Evolutionary conservation across 2,113 vertebrate genomes (phyloP).

Genomic region (Acrocephalus arundinaceus): DNA sequence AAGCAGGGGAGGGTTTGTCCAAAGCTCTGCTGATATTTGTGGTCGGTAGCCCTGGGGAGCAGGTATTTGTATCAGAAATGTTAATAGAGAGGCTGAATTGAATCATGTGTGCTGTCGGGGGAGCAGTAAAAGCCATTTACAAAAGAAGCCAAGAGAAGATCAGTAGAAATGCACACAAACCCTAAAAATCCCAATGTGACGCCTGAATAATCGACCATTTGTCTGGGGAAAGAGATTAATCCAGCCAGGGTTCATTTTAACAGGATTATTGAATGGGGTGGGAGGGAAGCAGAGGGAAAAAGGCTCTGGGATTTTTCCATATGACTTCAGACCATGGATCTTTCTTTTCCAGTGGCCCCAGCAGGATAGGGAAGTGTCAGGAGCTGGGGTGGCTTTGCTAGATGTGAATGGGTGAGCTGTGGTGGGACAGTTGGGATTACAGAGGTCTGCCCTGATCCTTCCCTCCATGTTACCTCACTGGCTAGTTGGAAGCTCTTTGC

Average conservation of each 20-base stretch:
- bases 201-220: conserved; percentile 57
- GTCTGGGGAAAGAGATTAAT: conserved; percentile 64
- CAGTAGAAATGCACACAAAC: conserved; percentile 53
- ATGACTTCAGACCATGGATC: not conserved
- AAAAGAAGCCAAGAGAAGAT: conserved; percentile 58
- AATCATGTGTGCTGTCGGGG: not conserved
- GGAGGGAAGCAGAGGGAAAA: not conserved
- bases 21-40: conserved; percentile 3
- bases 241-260: conserved; percentile 58
- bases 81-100: conserved; percentile 47
- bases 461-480: rapidly evolving
- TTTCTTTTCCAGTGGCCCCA: not conserved
- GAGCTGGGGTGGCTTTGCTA: not conserved
- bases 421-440: not conserved
- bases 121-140: conserved; percentile 58
- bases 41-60: conserved; percentile 24
- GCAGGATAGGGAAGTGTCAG: not conserved
- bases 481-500: not conserved
- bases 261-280: conserved; percentile 44
- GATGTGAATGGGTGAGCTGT: not conserved
- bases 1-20: not conserved
- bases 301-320: conserved; percentile 21
- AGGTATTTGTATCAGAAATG: conserved; percentile 56
- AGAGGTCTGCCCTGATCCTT: not conserved
- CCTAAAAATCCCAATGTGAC: conserved; percentile 62